Base-by-base conservation (phyloP, 2,797 vertebrate species). In the Chiroxiphia lanceolata region DNA sequence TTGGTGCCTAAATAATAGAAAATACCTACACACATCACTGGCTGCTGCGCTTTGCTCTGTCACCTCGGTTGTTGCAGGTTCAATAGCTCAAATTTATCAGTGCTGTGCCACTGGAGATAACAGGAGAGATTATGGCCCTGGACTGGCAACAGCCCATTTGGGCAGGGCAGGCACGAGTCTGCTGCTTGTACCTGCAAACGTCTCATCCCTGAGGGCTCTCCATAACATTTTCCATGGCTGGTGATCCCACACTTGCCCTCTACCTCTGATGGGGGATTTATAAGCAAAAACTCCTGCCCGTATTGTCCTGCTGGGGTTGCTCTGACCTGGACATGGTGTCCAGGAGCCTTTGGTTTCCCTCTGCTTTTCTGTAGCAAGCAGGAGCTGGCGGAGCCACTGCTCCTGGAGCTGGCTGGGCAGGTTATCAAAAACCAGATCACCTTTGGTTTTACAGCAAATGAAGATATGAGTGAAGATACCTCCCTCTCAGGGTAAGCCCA, bases 201-300 rank as follows among this genome's bases (percentile, higher is more conserved):
- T 51, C 80, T 21, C 10, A 3, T 59, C n/a, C 77, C 70, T 10
- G 42, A 64, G 42, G 21, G 36, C 6, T 63, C 72, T 76, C 60
- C 1, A 0, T 14, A 33, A 12, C 6, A 2, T 26, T 59, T 75
- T 40, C 60, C 23, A 15, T 34, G 29, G 0, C 31, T 0, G 0
- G 9, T 75, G 69, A 33, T 42, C 61, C 76, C 11, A 29, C 17
- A 14, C 47, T 47, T 45, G 50, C 50, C 47, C 51, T 54, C 65
- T 57, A 48, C 42, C 18, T 82, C 42, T 18, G 2, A 2, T 8
- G 63, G 26, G 47, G n/a, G 17, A 5, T 69, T 65, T 50, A 2
- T 29, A 34, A 54, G 68, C 83, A 1, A 42, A 51, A 47, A 0
- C 22, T 9, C 72, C 51, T 45, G 15, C 40, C 70, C 1, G 0